phyloP scores from a whole-genome alignment of 2,888 invertebrate species.

The Craniophora ligustri region DNA sequence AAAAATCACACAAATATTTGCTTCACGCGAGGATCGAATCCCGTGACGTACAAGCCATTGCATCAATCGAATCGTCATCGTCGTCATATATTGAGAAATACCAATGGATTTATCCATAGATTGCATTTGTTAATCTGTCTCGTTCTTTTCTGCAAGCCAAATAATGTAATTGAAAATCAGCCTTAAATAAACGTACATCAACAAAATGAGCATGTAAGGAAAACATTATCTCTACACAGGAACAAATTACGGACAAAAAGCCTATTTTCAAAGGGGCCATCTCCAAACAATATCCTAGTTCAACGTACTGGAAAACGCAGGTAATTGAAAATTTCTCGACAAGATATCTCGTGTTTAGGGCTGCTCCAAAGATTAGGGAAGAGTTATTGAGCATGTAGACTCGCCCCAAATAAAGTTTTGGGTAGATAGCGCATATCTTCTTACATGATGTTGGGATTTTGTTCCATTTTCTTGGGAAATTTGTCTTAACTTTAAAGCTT shows the following conservation, averaged over 20 bases:
- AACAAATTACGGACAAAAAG: not conserved
- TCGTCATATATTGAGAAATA: no score
- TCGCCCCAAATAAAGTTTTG: slow-evolving; percentile 32
- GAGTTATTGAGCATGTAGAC: slow-evolving; percentile 18
- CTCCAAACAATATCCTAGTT: not conserved
- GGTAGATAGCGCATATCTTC: slow-evolving; percentile 14
- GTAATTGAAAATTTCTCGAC: slow-evolving; percentile 24
- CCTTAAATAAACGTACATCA: no score
- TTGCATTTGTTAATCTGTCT: no score
- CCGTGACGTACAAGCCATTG: no score
- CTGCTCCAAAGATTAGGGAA: slow-evolving; percentile 19
- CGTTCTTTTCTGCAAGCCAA: no score
- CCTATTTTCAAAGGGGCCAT: not conserved
- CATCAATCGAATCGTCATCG: no score
- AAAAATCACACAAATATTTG: no score
- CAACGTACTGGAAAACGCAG: slow-evolving; percentile 3
- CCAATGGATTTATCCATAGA: no score
- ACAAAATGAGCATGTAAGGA: not conserved
- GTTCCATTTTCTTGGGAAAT: slow-evolving; percentile 4
- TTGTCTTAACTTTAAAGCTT: no score
- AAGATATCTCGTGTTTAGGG: slow-evolving; percentile 1
- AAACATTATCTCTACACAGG: not conserved
- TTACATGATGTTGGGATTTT: slow-evolving; percentile 1
- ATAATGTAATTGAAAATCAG: no score
- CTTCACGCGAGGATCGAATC: no score